Base-by-base conservation (phyloP, 2,888 invertebrate genomes). In the Heliconius hortense region DNA sequence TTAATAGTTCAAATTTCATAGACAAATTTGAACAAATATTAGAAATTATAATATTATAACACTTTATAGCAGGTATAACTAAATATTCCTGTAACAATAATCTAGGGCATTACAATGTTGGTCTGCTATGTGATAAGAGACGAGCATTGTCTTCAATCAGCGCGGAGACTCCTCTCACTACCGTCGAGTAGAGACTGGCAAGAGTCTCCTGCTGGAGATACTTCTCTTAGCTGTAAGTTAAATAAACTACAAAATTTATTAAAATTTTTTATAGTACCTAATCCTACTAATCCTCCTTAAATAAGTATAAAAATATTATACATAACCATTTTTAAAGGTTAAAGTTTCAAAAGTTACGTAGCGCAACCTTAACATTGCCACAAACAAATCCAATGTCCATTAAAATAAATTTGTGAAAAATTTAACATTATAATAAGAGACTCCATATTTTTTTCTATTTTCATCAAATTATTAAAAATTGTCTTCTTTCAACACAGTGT, bases 171-270 rank as follows among this genome's bases (percentile, higher is more conserved):
- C 3, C 84, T 92, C 4, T 86, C 90, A 0, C 88, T 93, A 63
- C 85, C 89, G 15, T 83, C 89, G 2, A 86, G 84, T 60, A 87
- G 88, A 1, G 92, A 94, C 69, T 94, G 95, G 86, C 93, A 93
- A 79, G 94, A 94, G 75, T 92, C 95, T 59, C 94, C 94, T 21
- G 94, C 94, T 1, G 94, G 94, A 15, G 95, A 95, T 80, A 95
- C 95, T 60, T 95, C 95, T n/a, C 90, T 95, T 35, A 95, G 95
- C 84, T 93, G 96, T 96, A 83, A 95, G 95, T 95, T 35, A 63
- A 39, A 66, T 66, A 39, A 15, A 13, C 13, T 11, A 24, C n/a
- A 26, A 59, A 13, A 4, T 13, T 24, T n/a, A 11, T 59, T 13
- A n/a, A n/a, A n/a, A n/a, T 43, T 43, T 43, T 13, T 13, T 43